Evolutionary conservation across 1,140 invertebrate species (phyloP), one percentile per base, ranked within the genome.

Genomic region (Leptinotarsa undecemlineata): DNA sequence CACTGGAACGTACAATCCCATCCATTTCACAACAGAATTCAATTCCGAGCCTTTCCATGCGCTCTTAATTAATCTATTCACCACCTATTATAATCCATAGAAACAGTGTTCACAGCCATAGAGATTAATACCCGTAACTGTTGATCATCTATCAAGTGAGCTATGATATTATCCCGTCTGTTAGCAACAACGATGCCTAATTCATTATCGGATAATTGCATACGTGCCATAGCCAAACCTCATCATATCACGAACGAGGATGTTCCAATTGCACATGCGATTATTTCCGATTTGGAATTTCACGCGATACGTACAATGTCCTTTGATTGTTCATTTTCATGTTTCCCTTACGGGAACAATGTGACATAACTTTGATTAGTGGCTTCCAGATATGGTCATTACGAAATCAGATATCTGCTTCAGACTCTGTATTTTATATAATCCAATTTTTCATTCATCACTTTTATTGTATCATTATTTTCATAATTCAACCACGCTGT

Each of bases 121-220:
- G 57, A 71, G 61, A 71, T 71, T 71, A 71, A 71, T 71, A 26
- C 70, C 51, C 70, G 47, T 71, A 21, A 71, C 48, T 23, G 70
- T 63, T 48, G 68, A 71, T 62, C 70, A 62, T 71, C 70, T 71
- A 71, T 71, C 70, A 71, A 71, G 70, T 62, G 70, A 61, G 47
- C 70, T 62, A 71, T 71, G 70, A 71, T 71, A 71, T 71, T 71
- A 71, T 71, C 68, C 74, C 70, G 74, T 76, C 74, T 76, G 74
- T 51, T 72, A 42, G 71, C 68, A 71, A 67, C 69, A 68, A 72
- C 74, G 71, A 68, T 73, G 71, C 42, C 60, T 76, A 76, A 76
- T 76, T 76, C 73, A 76, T 76, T 72, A 76, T 67, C 33, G 74
- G 21, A 62, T 76, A 76, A 76, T 76, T 76, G 74, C 74, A 73